These are phyloP conservation scores for Drosophila percnosoma DNA, from an alignment of 2,888 invertebrate genomes.

Conservation along the genomic window DNA sequence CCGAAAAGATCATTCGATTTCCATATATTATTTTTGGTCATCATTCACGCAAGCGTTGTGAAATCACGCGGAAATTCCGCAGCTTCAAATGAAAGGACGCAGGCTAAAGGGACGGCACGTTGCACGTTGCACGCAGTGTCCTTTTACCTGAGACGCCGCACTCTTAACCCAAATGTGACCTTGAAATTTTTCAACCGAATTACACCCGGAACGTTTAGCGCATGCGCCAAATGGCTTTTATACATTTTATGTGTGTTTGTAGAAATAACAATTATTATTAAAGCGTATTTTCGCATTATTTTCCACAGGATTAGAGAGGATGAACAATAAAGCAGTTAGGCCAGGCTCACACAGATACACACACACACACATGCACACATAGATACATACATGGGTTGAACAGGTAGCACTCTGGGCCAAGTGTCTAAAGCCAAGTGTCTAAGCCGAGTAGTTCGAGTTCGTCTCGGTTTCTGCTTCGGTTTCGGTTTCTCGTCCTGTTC, in stretches of 20 bases:
- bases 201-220: conserved; percentile 71
- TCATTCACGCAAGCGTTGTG: conserved; percentile 72
- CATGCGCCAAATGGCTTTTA: conserved; percentile 80
- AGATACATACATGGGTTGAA: not conserved
- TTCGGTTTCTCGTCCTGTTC: conserved; percentile 15
- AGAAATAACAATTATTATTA: conserved; percentile 80
- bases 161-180: conserved; percentile 71
- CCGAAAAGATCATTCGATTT: conserved; percentile 15
- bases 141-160: conserved; percentile 62
- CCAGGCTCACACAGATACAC: conserved; percentile 14
- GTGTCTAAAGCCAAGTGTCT: conserved; percentile 78
- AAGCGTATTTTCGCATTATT: conserved; percentile 80
- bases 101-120: conserved; percentile 37
- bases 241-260: conserved; percentile 65
- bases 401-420: conserved; percentile 49
- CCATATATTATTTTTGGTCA: conserved; percentile 25
- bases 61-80: conserved; percentile 78
- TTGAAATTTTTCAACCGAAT: conserved; percentile 74
- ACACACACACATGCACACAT: not conserved
- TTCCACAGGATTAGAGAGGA: conserved; percentile 77
- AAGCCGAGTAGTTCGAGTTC: conserved; percentile 55
- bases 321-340: conserved; percentile 74
- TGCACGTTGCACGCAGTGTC: conserved; percentile 18
- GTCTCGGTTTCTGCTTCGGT: conserved; percentile 23
- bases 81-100: conserved; percentile 66